Evolutionary conservation across 2,113 vertebrate species (phyloP).

Genomic region (Falco punctatus): DNA sequence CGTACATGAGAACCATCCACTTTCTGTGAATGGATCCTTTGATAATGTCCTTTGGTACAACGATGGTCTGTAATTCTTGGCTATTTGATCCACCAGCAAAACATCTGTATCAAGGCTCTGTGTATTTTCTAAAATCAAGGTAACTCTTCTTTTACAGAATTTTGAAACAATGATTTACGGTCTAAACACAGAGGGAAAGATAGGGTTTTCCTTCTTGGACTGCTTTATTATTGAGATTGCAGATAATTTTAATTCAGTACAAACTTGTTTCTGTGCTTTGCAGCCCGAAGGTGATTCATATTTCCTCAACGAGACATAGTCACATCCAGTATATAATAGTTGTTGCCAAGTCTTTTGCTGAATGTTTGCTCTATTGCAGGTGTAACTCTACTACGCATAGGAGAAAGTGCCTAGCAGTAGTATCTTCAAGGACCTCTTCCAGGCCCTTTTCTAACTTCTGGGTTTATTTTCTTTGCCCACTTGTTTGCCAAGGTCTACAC

Average conservation of each 20-base stretch:
- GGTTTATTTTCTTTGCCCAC: background rate
- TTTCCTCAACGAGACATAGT: background rate
- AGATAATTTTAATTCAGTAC: background rate
- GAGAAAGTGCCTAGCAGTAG: background rate
- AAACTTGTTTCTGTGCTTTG: background rate
- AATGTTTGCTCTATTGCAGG: background rate
- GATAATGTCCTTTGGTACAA: background rate
- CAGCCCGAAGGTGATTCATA: background rate
- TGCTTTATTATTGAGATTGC: background rate
- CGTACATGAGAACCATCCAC: background rate
- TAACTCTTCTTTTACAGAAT: background rate
- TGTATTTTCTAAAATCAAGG: background rate
- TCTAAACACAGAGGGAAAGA: background rate
- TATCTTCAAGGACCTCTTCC: background rate
- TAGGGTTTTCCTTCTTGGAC: background rate
- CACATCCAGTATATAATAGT: background rate
- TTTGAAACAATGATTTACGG: background rate
- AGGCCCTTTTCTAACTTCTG: background rate
- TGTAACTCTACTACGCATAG: background rate
- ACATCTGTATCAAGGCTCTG: background rate
- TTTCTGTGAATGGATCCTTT: background rate
- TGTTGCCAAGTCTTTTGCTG: background rate
- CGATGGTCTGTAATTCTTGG: background rate
- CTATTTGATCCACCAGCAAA: background rate
- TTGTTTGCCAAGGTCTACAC: background rate